Conservation (phyloP, 2,113 vertebrate genomes). For the Nothocercus julius region DNA sequence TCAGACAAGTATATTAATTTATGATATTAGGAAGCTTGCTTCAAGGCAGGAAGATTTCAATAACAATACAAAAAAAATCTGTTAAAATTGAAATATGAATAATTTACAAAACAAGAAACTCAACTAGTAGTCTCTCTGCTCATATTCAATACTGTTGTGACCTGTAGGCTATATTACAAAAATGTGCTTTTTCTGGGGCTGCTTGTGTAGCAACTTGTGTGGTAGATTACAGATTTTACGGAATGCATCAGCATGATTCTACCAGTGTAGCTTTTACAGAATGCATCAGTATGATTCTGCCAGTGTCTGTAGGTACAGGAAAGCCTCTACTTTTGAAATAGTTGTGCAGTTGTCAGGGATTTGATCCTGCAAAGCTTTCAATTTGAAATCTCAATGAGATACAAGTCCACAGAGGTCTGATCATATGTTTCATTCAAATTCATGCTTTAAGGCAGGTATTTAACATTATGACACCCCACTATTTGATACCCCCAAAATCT, state of each 20-base stretch:
- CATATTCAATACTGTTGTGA: constrained; percentile 10
- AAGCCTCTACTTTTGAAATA: background rate
- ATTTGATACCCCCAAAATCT: background rate
- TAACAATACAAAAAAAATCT: constrained; percentile 1
- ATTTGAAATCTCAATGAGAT: background rate
- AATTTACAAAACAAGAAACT: constrained; percentile 65
- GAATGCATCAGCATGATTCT: background rate
- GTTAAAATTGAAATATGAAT: constrained; percentile 71
- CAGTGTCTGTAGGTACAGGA: background rate
- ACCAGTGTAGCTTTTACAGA: background rate
- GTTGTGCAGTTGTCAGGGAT: background rate
- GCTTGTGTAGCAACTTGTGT: background rate
- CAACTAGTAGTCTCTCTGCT: constrained; percentile 29
- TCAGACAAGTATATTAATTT: constrained; percentile 40
- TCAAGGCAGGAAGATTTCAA: constrained; percentile 32
- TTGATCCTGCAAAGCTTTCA: background rate
- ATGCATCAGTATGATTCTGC: background rate
- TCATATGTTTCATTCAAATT: background rate
- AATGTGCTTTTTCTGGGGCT: background rate
- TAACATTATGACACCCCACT: background rate
- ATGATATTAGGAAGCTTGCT: background rate
- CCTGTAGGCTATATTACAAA: background rate
- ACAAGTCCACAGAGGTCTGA: background rate
- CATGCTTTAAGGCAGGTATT: background rate
- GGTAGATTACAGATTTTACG: background rate